Evolutionary conservation across 2,888 invertebrate genomes (phyloP).

Genomic region (Rhorus exstirpatorius): DNA sequence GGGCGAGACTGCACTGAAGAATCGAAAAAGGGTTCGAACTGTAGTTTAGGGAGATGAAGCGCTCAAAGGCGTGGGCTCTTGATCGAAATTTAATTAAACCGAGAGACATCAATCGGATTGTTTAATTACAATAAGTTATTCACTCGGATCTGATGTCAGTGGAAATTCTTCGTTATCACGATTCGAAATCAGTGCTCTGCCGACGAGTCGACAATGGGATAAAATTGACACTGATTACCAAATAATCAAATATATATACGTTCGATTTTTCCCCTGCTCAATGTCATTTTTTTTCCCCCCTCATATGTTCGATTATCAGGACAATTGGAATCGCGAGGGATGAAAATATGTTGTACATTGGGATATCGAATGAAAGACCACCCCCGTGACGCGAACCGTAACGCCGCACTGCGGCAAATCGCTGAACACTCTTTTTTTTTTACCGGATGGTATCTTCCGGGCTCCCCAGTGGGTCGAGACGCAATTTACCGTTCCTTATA

Average conservation of each 20-base stretch:
- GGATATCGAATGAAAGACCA: constrained; percentile 1
- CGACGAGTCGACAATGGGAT: no score
- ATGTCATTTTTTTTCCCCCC: no score
- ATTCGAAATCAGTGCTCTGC: background rate
- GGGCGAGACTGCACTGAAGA: constrained; percentile 43
- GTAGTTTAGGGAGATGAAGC: constrained; percentile 27
- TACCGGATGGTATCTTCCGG: constrained; percentile 69
- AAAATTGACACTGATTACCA: no score
- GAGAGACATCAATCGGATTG: constrained; percentile 18
- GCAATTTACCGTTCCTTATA: constrained; percentile 52
- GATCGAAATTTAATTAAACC: constrained; percentile 52
- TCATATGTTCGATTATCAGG: no score
- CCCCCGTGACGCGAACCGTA: constrained; percentile 67
- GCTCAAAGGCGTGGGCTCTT: background rate
- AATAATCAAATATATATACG: no score
- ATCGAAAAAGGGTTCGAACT: constrained; percentile 52
- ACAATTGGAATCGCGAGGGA: background rate
- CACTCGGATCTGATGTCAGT: background rate
- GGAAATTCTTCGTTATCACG: background rate
- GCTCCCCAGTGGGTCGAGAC: constrained; percentile 76
- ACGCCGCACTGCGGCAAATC: constrained; percentile 79
- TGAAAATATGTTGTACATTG: background rate
- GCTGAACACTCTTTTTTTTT: constrained; percentile 74
- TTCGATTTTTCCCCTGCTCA: no score
- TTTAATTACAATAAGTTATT: constrained; percentile 1